Evolutionary conservation across 2,797 vertebrate species (phyloP), one percentile per base, ranked within the genome.

Genomic region (Centropyge bicolor): DNA sequence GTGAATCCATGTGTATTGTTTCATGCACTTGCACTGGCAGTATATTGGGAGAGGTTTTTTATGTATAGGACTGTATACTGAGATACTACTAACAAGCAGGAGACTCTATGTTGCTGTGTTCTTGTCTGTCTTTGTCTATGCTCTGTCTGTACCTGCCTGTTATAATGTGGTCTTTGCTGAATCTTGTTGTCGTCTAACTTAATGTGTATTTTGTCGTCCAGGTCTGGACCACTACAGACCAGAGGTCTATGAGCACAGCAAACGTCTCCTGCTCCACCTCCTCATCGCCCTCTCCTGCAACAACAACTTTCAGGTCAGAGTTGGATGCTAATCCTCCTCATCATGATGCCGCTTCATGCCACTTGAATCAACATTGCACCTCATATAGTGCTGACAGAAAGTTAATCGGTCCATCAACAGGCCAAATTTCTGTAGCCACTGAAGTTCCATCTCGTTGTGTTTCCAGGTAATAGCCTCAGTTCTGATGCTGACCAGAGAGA

Each of bases 161-260:
- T 55, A 1, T 9, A 10, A 4, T 66, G 1, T 62, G 1, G 22
- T 13, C 36, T 40, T 22, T n/a, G 9, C 14, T 56, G 6, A 11
- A 41, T 63, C 6, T 11, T 70, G 27, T 72, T 54, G 75, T 79
- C 71, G 48, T 82, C 24, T 76, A 8, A 65, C 52, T 74, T 17
- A 5, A n/a, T 76, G 31, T 84, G 17, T 72, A 3, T 77, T 87
- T 74, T 38, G 51, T 70, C 80, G 83, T 52, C 31, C 82, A 99
- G 98, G 98, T 88, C 94, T 99, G 92, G 98, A 99, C 93, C 98
- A 99, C 93, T 99, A 99, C 88, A 96, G 98, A 46, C 97, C 97
- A 0, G 98, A 99, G 91, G 98, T 99, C 81, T 99, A 99, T 87
- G 98, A 99, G 86, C 98, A 99, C 94, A 99, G 98, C 94, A 98